Base-by-base conservation (phyloP, 1,140 invertebrate species). In the Notospermus geniculatus region DNA sequence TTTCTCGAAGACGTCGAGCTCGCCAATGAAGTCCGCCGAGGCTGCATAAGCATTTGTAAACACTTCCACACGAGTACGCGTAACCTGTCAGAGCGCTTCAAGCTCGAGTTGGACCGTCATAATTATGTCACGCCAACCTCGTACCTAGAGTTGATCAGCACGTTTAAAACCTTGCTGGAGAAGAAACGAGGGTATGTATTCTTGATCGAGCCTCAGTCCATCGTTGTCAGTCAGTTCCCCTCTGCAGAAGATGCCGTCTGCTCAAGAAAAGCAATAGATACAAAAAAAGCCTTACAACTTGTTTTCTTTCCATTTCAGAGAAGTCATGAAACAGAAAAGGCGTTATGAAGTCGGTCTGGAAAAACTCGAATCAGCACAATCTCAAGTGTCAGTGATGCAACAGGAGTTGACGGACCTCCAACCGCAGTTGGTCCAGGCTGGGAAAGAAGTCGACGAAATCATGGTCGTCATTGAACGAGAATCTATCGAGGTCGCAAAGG, bases 371-470 rank as follows among this genome's bases (percentile, higher is more conserved):
- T 76, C 71, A n/a, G 81, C 81, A 32, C 71, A 78, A 15, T 73
- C 72, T 19, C 91, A 96, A 82, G 83, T 84, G 5, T 64, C 71
- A 9, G 71, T 75, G n/a, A 82, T 84, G 80, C 87, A 92, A 50
- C 90, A 96, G 72, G 83, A 98, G 19, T 80, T 97, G 65, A 88
- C 88, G 25, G 88, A 87, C 25, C 83, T 98, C 23, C 93, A 97
- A 76, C 96, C 96, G 13, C 88, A 93, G 78, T 82, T 98, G 9
- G 86, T 80, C 0, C 65, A 71, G 17, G 80, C 80, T 50, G 76
- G 73, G 57, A 73, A 77, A 65, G 75, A 82, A 46, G 80, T 79
- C 2, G 80, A 80, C 32, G 75, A 80, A 52, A 79, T 79, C n/a
- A 81, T 82, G 79, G 61, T 79, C 11, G 67, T 75, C 55, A 76